A percentile compares a stretch with the other conserved stretches of the same genome.
phyloP scores from a whole-genome alignment of 92 coral and sea anemone species.

The Muricea muricata region DNA sequence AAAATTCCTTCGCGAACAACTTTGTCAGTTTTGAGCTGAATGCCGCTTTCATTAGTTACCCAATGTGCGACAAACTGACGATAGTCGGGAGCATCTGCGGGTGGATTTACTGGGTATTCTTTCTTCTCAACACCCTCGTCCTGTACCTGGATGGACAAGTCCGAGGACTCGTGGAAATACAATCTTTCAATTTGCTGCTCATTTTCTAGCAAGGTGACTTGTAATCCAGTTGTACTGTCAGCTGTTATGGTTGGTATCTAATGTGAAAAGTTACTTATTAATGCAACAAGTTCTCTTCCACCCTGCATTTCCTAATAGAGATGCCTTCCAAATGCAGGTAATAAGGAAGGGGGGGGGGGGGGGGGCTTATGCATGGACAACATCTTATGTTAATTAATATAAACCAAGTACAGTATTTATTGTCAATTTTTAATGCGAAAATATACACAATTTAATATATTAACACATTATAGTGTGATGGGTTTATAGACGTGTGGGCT shows the following conservation, averaged over 20 bases:
- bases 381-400: no score
- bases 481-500: no score
- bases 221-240: constrained; percentile 75
- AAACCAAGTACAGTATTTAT: no score
- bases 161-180: constrained; percentile 78
- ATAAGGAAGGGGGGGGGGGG: no score
- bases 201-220: constrained; percentile 62
- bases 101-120: constrained; percentile 58
- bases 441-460: no score
- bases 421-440: no score
- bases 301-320: no score
- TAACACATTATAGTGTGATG: no score
- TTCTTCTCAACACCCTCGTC: constrained; percentile 69
- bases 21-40: constrained; percentile 77
- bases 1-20: constrained; percentile 84
- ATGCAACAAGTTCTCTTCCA: no score
- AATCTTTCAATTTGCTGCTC: constrained; percentile 79
- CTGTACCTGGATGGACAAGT: constrained; percentile 64
- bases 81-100: constrained; percentile 65
- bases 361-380: no score
- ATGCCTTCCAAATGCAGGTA: no score
- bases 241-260: constrained; percentile 89
- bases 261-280: neutral
- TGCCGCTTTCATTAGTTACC: constrained; percentile 59
- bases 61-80: constrained; percentile 85